Evolutionary conservation across 2,797 vertebrate species (phyloP), one percentile per base, ranked within the genome.

Genomic region (Chiroxiphia lanceolata): DNA sequence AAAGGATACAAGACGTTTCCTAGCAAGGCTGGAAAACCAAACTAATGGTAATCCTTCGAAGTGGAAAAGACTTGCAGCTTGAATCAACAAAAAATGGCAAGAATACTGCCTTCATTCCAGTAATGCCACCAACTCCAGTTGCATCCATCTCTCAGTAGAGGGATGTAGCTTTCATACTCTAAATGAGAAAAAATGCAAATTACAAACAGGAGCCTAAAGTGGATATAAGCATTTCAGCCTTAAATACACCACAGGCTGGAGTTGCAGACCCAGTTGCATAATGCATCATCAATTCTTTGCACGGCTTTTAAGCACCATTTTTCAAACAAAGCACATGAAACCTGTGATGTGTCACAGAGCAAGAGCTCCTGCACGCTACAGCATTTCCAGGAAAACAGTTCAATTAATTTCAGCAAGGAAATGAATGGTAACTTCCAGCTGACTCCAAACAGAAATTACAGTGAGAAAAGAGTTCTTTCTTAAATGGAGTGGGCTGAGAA

Each of bases 1-100:
- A 77, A 48, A 93, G 86, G 94, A 63, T 9, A 80, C 56, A 33
- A 57, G 61, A 82, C 0, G 0, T 93, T 94, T 95, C 95, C 96
- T 75, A 93, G 76, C 80, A 60, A 70, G 70, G 21, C 88, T 94
- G 95, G 91, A 95, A 96, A 95, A 96, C 93, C 91, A 95, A 94
- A 96, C 71, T 84, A 56, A 25, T 38, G 45, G 74, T 79, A 94
- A 86, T 84, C 77, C 88, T 63, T 82, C 31, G 0, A 60, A 64
- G 83, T 94, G 93, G 95, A 96, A 89, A 94, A 96, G 93, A n/a
- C 34, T 70, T 47, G 70, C 63, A 76, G 80, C 38, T 74, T 90
- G 83, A 90, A 54, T 94, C 95, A 95, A 96, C 83, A 95, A 68
- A 47, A 63, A 65, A 22, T 79, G 87, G 93, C 2, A 33, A 94